Evolutionary conservation across 2,888 invertebrate genomes (phyloP).

Genomic region (Saturnia japonica): DNA sequence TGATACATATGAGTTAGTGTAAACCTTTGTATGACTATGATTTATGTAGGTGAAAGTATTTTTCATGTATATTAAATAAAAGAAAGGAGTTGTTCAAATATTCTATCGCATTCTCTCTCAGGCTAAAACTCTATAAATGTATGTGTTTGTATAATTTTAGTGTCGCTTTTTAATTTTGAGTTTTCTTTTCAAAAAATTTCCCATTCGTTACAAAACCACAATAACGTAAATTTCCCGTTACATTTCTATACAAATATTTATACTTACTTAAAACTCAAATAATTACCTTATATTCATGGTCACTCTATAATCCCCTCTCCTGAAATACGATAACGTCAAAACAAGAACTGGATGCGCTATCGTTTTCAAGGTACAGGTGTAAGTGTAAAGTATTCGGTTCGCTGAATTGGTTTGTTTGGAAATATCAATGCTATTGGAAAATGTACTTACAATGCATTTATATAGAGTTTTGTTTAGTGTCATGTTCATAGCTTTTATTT

Average conservation of each 20-base stretch:
- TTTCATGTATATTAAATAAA: too few relatives aligned
- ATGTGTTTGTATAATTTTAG: too few relatives aligned
- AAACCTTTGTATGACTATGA: too few relatives aligned
- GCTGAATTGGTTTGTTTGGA: background rate
- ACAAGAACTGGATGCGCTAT: constrained; percentile 25
- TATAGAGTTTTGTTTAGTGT: background rate
- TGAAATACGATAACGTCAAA: constrained; percentile 32
- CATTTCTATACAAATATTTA: background rate
- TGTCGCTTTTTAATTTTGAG: too few relatives aligned
- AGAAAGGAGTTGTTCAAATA: too few relatives aligned
- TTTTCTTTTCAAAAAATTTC: too few relatives aligned
- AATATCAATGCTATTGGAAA: background rate
- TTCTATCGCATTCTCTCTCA: too few relatives aligned
- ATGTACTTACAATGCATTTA: background rate
- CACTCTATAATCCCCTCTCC: constrained; percentile 28
- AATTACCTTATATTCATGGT: constrained; percentile 23
- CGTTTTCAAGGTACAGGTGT: constrained; percentile 30
- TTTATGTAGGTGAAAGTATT: too few relatives aligned
- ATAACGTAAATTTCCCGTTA: background rate
- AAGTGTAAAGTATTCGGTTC: background rate
- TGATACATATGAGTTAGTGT: too few relatives aligned
- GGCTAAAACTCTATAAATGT: too few relatives aligned
- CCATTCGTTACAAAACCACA: background rate
- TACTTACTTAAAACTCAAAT: constrained; percentile 3
- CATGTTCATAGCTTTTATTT: background rate